Evolutionary conservation across 23 tunicate genomes (phyloP).

Genomic region (Corella eumyota): DNA sequence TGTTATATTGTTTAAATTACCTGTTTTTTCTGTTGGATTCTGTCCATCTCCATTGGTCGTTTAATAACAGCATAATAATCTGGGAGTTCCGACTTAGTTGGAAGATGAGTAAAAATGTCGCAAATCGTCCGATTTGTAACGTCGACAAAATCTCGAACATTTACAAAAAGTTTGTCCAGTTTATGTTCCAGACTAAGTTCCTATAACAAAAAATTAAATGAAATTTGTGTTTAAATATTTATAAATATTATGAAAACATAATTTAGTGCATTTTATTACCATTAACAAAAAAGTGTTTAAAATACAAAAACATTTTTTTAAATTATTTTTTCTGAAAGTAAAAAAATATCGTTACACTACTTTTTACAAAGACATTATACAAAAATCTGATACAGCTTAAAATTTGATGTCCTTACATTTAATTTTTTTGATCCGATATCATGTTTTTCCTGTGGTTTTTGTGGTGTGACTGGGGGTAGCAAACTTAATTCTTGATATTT

Average conservation of each 20-base stretch:
- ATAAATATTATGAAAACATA: neutral
- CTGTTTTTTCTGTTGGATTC: slow-evolving; percentile 71
- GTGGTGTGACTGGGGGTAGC: no score
- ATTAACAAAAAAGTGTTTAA: neutral
- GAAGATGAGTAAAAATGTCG: slow-evolving; percentile 79
- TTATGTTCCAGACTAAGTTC: slow-evolving; percentile 20
- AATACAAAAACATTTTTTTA: neutral
- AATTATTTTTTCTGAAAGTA: no score
- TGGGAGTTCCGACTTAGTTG: slow-evolving; percentile 89
- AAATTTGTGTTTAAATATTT: no score
- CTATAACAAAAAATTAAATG: slow-evolving; percentile 3
- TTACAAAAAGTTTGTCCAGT: slow-evolving; percentile 34
- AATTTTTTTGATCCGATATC: no score
- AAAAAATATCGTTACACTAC: no score
- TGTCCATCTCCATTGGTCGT: slow-evolving; percentile 92
- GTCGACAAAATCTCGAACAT: slow-evolving; percentile 53
- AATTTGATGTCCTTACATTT: no score
- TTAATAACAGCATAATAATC: slow-evolving; percentile 96
- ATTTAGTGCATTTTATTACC: neutral
- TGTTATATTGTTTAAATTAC: no score
- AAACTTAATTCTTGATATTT: slow-evolving; percentile 63
- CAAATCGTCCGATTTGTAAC: slow-evolving; percentile 70
- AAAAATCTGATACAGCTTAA: no score
- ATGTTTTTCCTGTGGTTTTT: no score
- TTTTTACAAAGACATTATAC: no score